A percentile compares a stretch with the other conserved stretches of the same genome.
Conservation (phyloP, 2,113 vertebrate genomes). For the Origma solitaria region DNA sequence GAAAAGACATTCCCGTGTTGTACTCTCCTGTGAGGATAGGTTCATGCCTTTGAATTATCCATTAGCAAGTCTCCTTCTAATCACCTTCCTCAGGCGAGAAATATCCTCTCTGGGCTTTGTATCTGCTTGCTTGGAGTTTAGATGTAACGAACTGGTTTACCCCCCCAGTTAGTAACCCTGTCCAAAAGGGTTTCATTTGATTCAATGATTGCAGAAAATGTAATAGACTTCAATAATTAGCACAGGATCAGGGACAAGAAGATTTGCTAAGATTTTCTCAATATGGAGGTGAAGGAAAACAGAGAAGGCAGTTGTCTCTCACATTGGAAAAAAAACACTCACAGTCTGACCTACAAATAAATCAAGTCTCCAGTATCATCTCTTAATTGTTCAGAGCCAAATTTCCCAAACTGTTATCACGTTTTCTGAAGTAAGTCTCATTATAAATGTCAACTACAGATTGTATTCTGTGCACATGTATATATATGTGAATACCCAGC, state of each 20-base stretch:
- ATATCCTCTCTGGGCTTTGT: not conserved
- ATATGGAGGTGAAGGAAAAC: not conserved
- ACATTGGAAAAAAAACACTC: not conserved
- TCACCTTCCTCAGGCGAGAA: not conserved
- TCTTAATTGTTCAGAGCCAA: not conserved
- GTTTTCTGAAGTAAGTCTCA: conserved; percentile 1
- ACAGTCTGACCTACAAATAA: not conserved
- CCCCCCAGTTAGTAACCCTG: not conserved
- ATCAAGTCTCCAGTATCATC: not conserved
- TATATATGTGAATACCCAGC: conserved; percentile 39
- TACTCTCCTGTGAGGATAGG: not conserved
- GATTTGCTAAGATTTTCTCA: not conserved
- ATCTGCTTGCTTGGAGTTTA: not conserved
- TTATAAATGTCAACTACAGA: conserved; percentile 51
- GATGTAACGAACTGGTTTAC: not conserved
- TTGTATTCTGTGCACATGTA: conserved; percentile 40
- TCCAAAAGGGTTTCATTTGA: not conserved
- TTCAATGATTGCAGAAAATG: not conserved
- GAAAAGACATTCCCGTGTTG: not conserved
- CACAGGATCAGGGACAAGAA: not conserved
- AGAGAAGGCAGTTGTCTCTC: not conserved
- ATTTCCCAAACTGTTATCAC: not conserved
- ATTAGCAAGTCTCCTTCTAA: not conserved
- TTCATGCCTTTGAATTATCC: not conserved
- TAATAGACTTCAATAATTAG: not conserved